Evolutionary conservation across 2,888 invertebrate species (phyloP).

Genomic region (Athripsodes cinereus): DNA sequence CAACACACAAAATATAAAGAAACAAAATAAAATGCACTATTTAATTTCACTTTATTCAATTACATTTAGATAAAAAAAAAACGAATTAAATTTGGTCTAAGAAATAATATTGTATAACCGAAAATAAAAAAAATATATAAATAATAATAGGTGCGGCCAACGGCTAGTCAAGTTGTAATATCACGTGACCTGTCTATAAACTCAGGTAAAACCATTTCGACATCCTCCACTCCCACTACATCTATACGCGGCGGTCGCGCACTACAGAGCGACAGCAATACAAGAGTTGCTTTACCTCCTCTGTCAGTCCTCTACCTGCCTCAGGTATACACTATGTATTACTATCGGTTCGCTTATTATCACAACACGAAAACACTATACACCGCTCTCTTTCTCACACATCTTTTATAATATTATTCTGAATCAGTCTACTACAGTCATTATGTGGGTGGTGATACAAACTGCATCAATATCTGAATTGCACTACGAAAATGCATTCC

Average conservation of each 20-base stretch:
- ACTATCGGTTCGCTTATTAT: no score
- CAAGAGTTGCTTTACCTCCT: no score
- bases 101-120: not conserved
- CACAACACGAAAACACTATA: not conserved
- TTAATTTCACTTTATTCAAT: not conserved
- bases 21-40: no score
- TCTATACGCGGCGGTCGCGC: no score
- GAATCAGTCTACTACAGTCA: not conserved
- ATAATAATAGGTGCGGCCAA: slow-evolving; percentile 24
- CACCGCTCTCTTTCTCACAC: not conserved
- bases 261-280: not conserved
- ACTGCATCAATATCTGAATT: no score
- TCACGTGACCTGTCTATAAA: slow-evolving; percentile 24
- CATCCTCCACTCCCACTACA: slow-evolving; percentile 15
- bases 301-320: slow-evolving; percentile 18
- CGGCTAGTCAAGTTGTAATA: slow-evolving; percentile 21
- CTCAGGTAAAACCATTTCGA: slow-evolving; percentile 19
- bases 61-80: not conserved
- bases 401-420: no score
- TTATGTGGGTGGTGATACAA: not conserved
- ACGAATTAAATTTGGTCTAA: not conserved
- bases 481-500: no score
- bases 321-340: slow-evolving; percentile 19
- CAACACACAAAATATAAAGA: not conserved
- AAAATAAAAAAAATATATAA: slow-evolving; percentile 15